These are phyloP conservation scores for Arvicanthis niloticus DNA, from an alignment of 2,113 vertebrate genomes.

Conservation along the genomic window DNA sequence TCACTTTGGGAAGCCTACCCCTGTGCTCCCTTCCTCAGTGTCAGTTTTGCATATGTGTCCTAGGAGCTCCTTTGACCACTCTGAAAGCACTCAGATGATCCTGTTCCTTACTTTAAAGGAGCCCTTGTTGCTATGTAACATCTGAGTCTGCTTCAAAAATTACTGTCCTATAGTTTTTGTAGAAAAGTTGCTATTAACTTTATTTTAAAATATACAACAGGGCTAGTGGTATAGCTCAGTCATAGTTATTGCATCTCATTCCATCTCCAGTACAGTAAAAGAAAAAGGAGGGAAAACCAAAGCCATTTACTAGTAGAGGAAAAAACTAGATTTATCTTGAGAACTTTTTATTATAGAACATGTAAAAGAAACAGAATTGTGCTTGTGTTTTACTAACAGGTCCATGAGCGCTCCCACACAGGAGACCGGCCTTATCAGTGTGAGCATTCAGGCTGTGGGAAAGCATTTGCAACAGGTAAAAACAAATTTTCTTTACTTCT, in stretches of 20 bases:
- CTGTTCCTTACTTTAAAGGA: conserved; percentile 34
- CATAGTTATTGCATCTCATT: background rate
- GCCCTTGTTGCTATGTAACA: background rate
- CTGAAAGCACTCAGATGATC: background rate
- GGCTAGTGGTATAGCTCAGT: background rate
- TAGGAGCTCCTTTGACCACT: background rate
- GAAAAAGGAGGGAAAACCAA: background rate
- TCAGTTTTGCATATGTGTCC: background rate
- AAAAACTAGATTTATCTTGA: background rate
- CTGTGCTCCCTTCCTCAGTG: background rate
- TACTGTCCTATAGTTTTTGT: conserved; percentile 24
- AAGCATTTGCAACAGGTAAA: conserved; percentile 99
- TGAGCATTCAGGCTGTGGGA: conserved; percentile 95
- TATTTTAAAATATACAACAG: background rate
- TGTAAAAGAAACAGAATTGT: conserved; percentile 28
- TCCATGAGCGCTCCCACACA: conserved; percentile 98
- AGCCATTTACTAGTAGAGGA: background rate
- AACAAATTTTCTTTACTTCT: conserved; percentile 37
- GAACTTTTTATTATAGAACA: background rate
- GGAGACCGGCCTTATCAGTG: conserved; percentile 98
- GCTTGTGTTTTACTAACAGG: conserved; percentile 86
- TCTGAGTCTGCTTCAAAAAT: conserved; percentile 8
- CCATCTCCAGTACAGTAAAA: background rate
- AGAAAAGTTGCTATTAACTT: conserved; percentile 6
- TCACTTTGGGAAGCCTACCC: background rate